Evolutionary conservation across 2,113 vertebrate species (phyloP).

Genomic region (Stigmatopora nigra): DNA sequence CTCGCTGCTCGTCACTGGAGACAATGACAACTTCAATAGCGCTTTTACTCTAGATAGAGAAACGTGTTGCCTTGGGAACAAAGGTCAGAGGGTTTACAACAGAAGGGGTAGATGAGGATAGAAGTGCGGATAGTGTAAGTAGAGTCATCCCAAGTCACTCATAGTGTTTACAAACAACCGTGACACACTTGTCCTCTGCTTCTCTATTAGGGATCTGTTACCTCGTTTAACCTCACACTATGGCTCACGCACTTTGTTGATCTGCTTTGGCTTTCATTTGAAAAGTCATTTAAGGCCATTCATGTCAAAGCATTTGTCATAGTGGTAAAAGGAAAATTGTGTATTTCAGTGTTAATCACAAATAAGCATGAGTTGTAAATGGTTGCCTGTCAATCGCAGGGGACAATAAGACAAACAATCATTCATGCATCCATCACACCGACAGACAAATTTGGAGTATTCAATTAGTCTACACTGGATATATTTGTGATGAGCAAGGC

Average conservation of each 20-base stretch:
- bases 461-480: too few species aligned
- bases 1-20: constrained; percentile 41
- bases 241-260: constrained; percentile 14
- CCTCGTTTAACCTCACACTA: constrained; percentile 25
- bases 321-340: constrained; percentile 14
- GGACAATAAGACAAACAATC: too few species aligned
- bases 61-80: constrained; percentile 43
- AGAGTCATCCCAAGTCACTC: constrained; percentile 23
- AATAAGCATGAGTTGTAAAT: too few species aligned
- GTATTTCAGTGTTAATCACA: neutral
- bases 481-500: too few species aligned
- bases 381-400: too few species aligned
- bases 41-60: constrained; percentile 59
- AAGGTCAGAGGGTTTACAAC: constrained; percentile 47
- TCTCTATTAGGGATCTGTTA: neutral
- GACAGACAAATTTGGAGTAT: too few species aligned
- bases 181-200: neutral
- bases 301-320: constrained; percentile 33
- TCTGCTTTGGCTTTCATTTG: constrained; percentile 29
- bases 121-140: constrained; percentile 17
- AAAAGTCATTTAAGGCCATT: constrained; percentile 37
- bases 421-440: too few species aligned
- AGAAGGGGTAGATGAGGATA: constrained; percentile 26
- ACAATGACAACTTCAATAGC: constrained; percentile 56
- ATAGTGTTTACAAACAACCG: neutral